Percentiles rank a stretch among this genome's conserved stretches.
phyloP scores from a whole-genome alignment of 2,113 vertebrate species.

The Thamnaconus septentrionalis region DNA sequence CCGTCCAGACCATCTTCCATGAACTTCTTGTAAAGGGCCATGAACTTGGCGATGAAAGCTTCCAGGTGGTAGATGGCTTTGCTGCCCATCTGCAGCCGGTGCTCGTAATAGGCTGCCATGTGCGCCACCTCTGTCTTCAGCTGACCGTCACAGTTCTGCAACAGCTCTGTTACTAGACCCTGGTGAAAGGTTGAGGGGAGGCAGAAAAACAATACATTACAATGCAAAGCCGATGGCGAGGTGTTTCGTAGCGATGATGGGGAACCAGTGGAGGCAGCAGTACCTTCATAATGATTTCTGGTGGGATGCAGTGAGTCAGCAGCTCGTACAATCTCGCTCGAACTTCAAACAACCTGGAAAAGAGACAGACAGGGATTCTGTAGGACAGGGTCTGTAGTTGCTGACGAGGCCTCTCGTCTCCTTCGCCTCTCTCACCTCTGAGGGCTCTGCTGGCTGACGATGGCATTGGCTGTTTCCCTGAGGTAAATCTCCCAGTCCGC shows the following conservation, averaged over 20 bases:
- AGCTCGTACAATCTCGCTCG: constrained; percentile 93
- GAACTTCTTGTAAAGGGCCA: constrained; percentile 98
- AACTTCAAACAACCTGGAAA: constrained; percentile 88
- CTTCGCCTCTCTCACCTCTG: constrained; percentile 79
- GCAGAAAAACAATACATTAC: not conserved
- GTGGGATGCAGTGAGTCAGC: constrained; percentile 94
- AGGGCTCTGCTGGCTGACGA: constrained; percentile 92
- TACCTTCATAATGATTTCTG: constrained; percentile 98
- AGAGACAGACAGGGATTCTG: not conserved
- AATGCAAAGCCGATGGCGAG: too few relatives aligned
- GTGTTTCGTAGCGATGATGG: not conserved
- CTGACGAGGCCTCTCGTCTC: not conserved
- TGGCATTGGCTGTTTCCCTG: constrained; percentile 91
- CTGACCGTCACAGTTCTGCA: constrained; percentile 95
- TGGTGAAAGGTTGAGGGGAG: constrained; percentile 44
- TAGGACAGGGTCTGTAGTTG: not conserved
- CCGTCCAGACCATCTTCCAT: constrained; percentile 97
- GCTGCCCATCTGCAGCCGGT: constrained; percentile 91
- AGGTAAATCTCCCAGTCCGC: constrained; percentile 98
- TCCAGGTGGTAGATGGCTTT: constrained; percentile 98
- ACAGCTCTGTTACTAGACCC: constrained; percentile 89
- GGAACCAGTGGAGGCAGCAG: not conserved
- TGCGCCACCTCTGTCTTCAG: constrained; percentile 94
- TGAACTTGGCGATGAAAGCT: constrained; percentile 96
- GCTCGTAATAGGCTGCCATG: constrained; percentile 93